phyloP scores from a whole-genome alignment of 2,113 vertebrate genomes.

The Spermophilus dauricus region DNA sequence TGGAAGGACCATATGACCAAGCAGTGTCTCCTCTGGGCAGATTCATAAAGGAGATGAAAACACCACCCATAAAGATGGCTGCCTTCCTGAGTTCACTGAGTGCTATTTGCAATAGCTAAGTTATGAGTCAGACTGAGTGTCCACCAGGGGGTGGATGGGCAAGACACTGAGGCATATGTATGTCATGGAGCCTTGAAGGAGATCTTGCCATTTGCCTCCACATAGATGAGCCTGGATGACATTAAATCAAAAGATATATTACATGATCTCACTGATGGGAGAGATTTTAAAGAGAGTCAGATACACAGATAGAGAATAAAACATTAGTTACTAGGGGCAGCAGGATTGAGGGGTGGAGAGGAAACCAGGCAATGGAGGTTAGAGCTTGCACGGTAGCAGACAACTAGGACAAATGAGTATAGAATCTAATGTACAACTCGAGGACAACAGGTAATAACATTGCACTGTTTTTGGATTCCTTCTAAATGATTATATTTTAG shows the following conservation, averaged over 20 bases:
- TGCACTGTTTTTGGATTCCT: neutral
- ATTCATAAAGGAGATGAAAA: neutral
- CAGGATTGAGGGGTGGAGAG: fast-evolving
- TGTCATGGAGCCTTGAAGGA: neutral
- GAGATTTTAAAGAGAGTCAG: neutral
- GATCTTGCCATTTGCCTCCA: neutral
- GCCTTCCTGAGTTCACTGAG: neutral
- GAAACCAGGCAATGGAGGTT: neutral
- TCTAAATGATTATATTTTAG: neutral
- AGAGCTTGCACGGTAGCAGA: neutral
- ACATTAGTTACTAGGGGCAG: neutral
- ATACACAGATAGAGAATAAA: neutral
- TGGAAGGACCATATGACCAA: neutral
- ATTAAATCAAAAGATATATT: neutral
- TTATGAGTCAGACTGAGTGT: neutral
- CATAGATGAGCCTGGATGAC: neutral
- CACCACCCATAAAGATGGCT: neutral
- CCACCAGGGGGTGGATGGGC: neutral
- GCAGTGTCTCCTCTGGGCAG: neutral
- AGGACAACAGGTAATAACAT: neutral
- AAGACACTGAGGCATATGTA: neutral
- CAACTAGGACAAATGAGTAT: neutral
- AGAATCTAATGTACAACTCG: neutral
- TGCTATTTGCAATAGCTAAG: neutral
- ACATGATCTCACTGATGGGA: neutral